Base-by-base conservation (phyloP, 1,140 invertebrate genomes). In the Drosophila sproati region DNA sequence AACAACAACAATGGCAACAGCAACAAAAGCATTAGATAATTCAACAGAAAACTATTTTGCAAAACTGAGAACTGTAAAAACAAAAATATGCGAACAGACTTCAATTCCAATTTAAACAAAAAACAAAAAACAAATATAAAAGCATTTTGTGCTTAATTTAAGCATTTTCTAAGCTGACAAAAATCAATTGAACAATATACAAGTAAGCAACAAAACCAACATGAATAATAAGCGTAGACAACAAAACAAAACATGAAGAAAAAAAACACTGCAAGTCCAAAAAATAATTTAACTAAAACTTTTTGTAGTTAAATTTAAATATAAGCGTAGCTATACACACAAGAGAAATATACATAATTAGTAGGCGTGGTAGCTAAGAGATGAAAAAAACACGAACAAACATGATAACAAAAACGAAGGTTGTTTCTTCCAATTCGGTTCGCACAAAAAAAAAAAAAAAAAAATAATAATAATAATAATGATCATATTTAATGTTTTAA, bases 291-390 rank as follows among this genome's bases (percentile, higher is more conserved):
- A 70, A 88, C 77, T 82, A 77, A 78, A 73, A 62, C 59, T 73
- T 78, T 89, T 80, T 85, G 85, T 87, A 87, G 85, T 83, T 87
- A 83, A 88, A 88, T 89, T 77, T 89, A 83, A 70, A 74, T 47
- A 5, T 89, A 87, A 88, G 77, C 32, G 50, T 80, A 87, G 85
- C 52, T 80, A 64, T 72, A 87, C 64, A 81, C 39, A 71, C 47
- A 81, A 74, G 2, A 73, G 4, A 72, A n/a, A 52, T 3, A 54
- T 45, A 73, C 48, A 59, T 12, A 57, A 35, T 39, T 55, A 37
- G 54, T 64, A 67, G 81, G 69, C 82, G 82, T 78, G 64, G 67
- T 68, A 74, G 10, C 10, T 7, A 41, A 41, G 39, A 41, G 10
- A 43, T n/a, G 39, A 31, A 10, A 48, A 10, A 48, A 69, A 68